Evolutionary conservation across 2,888 invertebrate species (phyloP).

Genomic region (Entomobrya proxima): DNA sequence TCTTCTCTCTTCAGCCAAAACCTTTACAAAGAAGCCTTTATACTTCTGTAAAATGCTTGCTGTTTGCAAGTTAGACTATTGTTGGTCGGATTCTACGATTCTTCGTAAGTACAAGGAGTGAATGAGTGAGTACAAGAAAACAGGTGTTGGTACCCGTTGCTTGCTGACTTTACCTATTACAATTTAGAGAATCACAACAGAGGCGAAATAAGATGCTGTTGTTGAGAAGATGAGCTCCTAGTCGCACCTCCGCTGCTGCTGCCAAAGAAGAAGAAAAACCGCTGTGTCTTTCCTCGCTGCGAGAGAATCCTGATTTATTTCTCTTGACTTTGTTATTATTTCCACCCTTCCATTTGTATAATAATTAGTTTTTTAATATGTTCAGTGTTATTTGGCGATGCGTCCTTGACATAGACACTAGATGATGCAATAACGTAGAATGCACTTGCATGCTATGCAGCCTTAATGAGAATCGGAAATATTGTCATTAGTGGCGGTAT

Average conservation of each 20-base stretch:
- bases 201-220: neutral
- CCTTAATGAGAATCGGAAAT: conserved; percentile 12
- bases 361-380: conserved; percentile 24
- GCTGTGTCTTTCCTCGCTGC: conserved; percentile 44
- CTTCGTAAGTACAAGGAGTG: neutral
- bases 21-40: neutral
- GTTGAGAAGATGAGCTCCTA: neutral
- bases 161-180: conserved; percentile 13
- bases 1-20: conserved; percentile 22
- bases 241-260: no score
- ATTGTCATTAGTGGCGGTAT: neutral
- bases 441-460: neutral
- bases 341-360: neutral
- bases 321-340: conserved; percentile 19
- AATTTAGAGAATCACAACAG: neutral
- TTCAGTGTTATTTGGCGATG: neutral
- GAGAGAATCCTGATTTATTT: conserved; percentile 47
- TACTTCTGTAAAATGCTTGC: neutral
- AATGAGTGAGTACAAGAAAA: conserved; percentile 7
- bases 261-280: neutral
- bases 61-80: conserved; percentile 7
- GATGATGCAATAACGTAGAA: neutral
- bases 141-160: conserved; percentile 56
- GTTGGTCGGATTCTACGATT: neutral
- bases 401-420: conserved; percentile 41